Evolutionary conservation across 2,888 invertebrate species (phyloP), one percentile per base, ranked within the genome.

Genomic region (Drosophila fulvimacula): DNA sequence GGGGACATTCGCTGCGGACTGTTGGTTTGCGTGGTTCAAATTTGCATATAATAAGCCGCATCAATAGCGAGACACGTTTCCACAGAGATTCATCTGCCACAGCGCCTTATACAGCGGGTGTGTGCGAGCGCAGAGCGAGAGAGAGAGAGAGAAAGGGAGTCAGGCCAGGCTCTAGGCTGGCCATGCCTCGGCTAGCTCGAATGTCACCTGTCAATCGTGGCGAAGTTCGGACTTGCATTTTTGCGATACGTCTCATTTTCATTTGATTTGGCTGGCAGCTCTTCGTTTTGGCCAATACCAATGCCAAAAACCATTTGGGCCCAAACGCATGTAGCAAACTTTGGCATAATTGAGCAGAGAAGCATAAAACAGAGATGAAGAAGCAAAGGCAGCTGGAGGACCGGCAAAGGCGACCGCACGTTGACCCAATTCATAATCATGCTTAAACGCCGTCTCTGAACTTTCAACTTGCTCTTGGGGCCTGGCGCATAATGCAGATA

Each of bases 31-130:
- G 79, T 88, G 81, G 79, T 66, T 76, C 86, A 90, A 91, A 91
- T 91, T 91, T 91, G 91, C 91, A 91, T 91, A 91, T 91, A 91
- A 91, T 91, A 90, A 92, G 91, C 91, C 91, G 89, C 91, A 91
- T 91, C 90, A 90, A 90, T 88, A 90, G 86, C 78, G 81, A 80
- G 81, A 91, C 91, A 91, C 91, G 91, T 91, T 89, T 90, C 69
- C 58, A 61, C 79, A 62, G 87, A 73, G 82, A 88, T 87, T 88
- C 81, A 51, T 58, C 71, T 60, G 59, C 52, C 69, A 41, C 63
- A 64, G 56, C 34, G 49, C 77, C 76, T 60, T 64, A 69, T 58
- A 65, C 55, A 71, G 66, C 44, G 24, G 53, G 41, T 57, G 69
- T 69, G 59, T 67, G 13, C 15, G n/a, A 17, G 15, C 10, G 5